A percentile compares a stretch with the other conserved stretches of the same genome.
These are phyloP conservation scores for Onychomys torridus DNA, from an alignment of 2,797 vertebrate species.

Conservation along the genomic window DNA sequence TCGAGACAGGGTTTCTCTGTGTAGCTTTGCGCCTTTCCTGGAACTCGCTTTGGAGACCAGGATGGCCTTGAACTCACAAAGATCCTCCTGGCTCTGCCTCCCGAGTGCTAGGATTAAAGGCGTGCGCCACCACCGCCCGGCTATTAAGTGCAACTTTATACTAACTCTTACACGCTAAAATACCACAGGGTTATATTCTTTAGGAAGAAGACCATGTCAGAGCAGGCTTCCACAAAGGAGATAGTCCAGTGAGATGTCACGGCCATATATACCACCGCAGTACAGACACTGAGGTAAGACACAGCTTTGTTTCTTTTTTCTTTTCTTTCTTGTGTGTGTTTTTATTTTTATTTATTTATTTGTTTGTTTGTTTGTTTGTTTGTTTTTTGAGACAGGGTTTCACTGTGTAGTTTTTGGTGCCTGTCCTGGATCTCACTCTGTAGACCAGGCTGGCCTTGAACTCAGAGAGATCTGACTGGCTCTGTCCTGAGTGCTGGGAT, in stretches of 20 bases:
- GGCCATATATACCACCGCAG: background rate
- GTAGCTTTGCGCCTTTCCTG: too few species aligned
- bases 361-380: background rate
- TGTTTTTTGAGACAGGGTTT: background rate
- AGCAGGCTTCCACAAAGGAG: slow-evolving; percentile 33
- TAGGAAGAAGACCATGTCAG: slow-evolving; percentile 18
- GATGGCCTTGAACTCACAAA: too few species aligned
- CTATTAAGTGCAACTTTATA: slow-evolving; percentile 20
- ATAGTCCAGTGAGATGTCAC: background rate
- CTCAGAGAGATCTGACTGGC: background rate
- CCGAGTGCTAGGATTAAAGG: too few species aligned
- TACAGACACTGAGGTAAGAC: background rate
- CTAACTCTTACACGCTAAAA: background rate
- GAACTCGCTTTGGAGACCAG: too few species aligned
- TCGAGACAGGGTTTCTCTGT: too few species aligned
- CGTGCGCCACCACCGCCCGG: too few species aligned
- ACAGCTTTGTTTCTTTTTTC: background rate
- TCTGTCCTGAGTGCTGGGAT: background rate
- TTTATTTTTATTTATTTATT: background rate
- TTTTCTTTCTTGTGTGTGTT: background rate
- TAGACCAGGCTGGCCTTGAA: background rate
- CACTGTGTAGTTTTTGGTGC: background rate
- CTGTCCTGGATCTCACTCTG: background rate
- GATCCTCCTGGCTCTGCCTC: too few species aligned
- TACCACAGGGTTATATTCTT: background rate